Conservation (phyloP, 2,888 invertebrate species). For the Metacarcinus magister region DNA sequence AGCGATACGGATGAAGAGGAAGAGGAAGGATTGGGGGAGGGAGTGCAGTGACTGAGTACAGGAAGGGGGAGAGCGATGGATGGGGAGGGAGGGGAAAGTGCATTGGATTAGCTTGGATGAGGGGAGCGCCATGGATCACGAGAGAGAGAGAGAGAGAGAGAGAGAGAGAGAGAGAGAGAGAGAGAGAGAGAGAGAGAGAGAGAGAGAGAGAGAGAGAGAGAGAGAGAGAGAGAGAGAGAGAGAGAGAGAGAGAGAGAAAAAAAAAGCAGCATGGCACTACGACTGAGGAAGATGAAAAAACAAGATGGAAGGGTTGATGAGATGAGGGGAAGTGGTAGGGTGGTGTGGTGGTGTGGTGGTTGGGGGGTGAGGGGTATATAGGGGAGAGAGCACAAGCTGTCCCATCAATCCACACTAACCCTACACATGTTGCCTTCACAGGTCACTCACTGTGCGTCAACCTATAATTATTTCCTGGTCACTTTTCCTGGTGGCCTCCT, state of each 20-base stretch:
- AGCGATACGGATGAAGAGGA: neutral
- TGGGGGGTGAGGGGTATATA: too few relatives aligned
- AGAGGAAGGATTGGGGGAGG: neutral
- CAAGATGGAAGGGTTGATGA: neutral
- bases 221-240: conserved; percentile 21
- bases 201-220: neutral
- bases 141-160: conserved; percentile 32
- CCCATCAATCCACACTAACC: neutral
- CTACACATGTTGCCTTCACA: neutral
- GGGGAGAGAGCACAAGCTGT: neutral
- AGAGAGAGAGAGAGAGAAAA: conserved; percentile 13
- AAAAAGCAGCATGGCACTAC: neutral
- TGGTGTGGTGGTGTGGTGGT: neutral
- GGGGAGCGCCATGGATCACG: too few relatives aligned
- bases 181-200: neutral
- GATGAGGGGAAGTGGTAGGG: neutral
- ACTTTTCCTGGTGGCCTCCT: conserved; percentile 11
- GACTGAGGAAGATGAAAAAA: neutral
- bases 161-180: conserved; percentile 46
- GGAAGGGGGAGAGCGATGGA: neutral
- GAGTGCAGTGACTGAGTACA: neutral
- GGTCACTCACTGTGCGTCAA: neutral
- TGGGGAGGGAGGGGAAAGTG: neutral
- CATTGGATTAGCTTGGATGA: neutral
- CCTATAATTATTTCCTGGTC: neutral